Evolutionary conservation across 1,140 invertebrate genomes (phyloP), one percentile per base, ranked within the genome.

Genomic region (Colletes gigas): DNA sequence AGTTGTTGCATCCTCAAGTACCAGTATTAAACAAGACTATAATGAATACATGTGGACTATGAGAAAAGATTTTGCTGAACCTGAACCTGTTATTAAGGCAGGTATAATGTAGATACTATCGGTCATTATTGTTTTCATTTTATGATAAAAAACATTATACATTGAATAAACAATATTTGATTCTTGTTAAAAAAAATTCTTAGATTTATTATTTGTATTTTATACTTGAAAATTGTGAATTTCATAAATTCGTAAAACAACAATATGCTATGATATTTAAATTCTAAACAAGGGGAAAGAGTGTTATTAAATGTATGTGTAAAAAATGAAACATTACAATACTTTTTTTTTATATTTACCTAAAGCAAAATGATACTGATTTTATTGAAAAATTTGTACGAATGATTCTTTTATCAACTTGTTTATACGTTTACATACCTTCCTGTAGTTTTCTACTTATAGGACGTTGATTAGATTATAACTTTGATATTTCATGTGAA

Each of bases 21-120:
- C 96, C 77, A 95, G 96, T 80, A 96, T 97, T 50, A 97, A 97
- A 92, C 96, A 97, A 93, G 96, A 97, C 90, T 97, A 97, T 90
- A 97, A 97, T 94, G 96, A 97, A 89, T 97, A 97, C 88, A 97
- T 97, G 96, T 98, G 97, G 97, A 98, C 97, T 92, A 97, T 97
- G 96, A 96, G 97, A 94, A 97, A 97, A 93, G 97, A 97, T 85
- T 97, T 97, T 92, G 94, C 95, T 62, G 97, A 98, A 91, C 94
- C 94, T 47, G 91, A 92, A 83, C 75, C 88, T 73, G 89, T 91
- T 74, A 89, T 92, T 78, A 91, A 92, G 74, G 60, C 90, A 88
- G 92, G 92, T 92, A 89, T 77, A 84, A 86, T 81, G 41, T 73
- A 30, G 30, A 30, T 30, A 62, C 59, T 74, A 84, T 78, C 39